Conservation (phyloP, 1,140 invertebrate species). For the Trissolcus basalis region DNA sequence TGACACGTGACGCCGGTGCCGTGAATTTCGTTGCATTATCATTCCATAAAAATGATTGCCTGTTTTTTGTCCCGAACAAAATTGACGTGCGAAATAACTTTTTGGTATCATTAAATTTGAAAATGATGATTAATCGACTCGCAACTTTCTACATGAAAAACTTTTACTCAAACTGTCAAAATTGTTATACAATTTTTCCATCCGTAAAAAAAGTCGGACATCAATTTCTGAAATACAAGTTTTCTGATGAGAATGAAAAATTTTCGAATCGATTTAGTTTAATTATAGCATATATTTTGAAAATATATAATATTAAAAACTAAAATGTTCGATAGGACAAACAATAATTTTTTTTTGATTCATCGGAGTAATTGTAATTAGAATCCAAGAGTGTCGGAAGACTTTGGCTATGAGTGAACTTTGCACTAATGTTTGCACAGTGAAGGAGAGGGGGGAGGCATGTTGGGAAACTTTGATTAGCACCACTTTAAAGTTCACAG, state of each 20-base stretch:
- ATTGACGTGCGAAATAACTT: neutral
- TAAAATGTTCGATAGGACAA: no score
- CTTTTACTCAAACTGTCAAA: no score
- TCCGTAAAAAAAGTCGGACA: no score
- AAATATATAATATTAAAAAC: no score
- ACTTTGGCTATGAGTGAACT: conserved; percentile 14
- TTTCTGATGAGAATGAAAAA: no score
- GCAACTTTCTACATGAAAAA: no score
- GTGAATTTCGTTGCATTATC: conserved; percentile 32
- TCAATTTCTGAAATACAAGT: no score
- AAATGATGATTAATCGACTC: no score
- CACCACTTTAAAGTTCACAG: conserved; percentile 21
- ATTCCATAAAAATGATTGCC: conserved; percentile 10
- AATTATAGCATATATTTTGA: no score
- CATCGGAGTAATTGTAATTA: conserved; percentile 22
- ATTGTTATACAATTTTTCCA: no score
- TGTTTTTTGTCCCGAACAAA: neutral
- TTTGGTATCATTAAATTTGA: no score
- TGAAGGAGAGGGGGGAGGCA: neutral
- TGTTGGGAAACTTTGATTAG: conserved; percentile 32
- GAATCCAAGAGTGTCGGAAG: conserved; percentile 3
- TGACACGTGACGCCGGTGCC: conserved; percentile 29
- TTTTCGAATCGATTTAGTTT: no score
- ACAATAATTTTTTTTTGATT: neutral
- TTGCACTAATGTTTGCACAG: conserved; percentile 14